Percentiles rank a stretch among this genome's conserved stretches.
These are phyloP conservation scores for Galaxias olidus DNA, from an alignment of 2,797 vertebrate genomes.

Conservation along the genomic window DNA sequence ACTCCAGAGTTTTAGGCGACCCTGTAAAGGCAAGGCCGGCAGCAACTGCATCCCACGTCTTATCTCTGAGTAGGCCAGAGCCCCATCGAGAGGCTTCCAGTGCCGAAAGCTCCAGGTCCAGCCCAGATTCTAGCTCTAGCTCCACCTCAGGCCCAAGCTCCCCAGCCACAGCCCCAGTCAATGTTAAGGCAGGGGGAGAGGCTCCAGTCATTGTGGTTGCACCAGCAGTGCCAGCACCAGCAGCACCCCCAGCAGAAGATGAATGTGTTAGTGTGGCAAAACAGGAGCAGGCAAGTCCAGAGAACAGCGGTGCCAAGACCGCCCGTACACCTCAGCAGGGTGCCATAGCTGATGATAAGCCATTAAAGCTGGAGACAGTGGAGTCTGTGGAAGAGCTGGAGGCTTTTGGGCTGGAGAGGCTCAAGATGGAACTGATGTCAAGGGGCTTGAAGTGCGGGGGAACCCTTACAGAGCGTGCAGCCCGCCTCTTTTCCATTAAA, in stretches of 20 bases:
- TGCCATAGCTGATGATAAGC: neutral
- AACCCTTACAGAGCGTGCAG: slow-evolving; percentile 84
- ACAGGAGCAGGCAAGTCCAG: neutral
- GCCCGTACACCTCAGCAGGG: neutral
- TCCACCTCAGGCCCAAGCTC: slow-evolving; percentile 24
- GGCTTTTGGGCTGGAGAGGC: slow-evolving; percentile 81
- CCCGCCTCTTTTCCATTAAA: slow-evolving; percentile 82
- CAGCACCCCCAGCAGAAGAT: no score
- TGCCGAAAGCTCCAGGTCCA: rapidly evolving
- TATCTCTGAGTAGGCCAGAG: slow-evolving; percentile 8
- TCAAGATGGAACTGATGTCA: slow-evolving; percentile 81
- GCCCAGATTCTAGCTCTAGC: neutral
- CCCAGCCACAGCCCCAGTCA: slow-evolving; percentile 2
- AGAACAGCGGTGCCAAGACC: neutral
- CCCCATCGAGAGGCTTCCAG: slow-evolving; percentile 39
- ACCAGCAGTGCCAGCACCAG: no score
- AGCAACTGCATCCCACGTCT: neutral
- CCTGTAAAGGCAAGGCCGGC: neutral
- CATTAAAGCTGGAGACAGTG: slow-evolving; percentile 69
- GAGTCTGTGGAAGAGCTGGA: slow-evolving; percentile 77
- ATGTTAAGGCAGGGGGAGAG: neutral
- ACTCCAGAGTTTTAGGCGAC: slow-evolving; percentile 26
- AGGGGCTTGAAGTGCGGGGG: slow-evolving; percentile 92
- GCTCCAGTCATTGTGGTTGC: no score
- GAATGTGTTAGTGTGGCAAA: no score